Evolutionary conservation across 2,797 vertebrate species (phyloP).

Genomic region (Peromyscus aztecus): DNA sequence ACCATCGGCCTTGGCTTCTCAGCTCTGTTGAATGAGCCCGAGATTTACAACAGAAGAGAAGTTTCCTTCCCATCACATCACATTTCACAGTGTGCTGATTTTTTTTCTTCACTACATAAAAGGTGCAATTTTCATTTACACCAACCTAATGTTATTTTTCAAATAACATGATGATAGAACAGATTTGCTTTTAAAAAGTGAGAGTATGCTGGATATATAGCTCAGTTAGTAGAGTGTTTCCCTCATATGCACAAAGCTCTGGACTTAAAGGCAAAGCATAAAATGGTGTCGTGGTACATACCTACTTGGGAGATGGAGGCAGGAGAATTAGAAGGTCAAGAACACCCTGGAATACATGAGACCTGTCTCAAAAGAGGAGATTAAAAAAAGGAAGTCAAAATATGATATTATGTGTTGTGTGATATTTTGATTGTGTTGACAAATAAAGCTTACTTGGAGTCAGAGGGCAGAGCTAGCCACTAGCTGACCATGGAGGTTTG

Average conservation of each 20-base stretch:
- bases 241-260: not conserved
- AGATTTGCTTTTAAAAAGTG: slow-evolving; percentile 36
- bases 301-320: not conserved
- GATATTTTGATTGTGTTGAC: too few relatives aligned
- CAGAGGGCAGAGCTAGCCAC: too few relatives aligned
- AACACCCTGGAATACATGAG: not conserved
- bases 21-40: not conserved
- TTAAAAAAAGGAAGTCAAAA: not conserved
- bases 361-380: not conserved
- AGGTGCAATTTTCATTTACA: slow-evolving; percentile 50
- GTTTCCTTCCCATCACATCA: not conserved
- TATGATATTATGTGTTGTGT: not conserved
- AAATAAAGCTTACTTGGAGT: too few relatives aligned
- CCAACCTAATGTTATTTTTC: slow-evolving; percentile 45
- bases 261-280: too few relatives aligned
- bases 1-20: not conserved
- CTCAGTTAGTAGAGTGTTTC: not conserved
- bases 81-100: not conserved
- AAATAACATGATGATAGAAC: slow-evolving; percentile 44
- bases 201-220: not conserved
- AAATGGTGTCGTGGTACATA: not conserved
- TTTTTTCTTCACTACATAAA: not conserved
- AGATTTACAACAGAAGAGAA: not conserved
- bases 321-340: not conserved
- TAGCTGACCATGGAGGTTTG: too few relatives aligned